phyloP scores from a whole-genome alignment of 30 jellyfish, hydroid and myxozoan genomes.

The Mastigias papua region DNA sequence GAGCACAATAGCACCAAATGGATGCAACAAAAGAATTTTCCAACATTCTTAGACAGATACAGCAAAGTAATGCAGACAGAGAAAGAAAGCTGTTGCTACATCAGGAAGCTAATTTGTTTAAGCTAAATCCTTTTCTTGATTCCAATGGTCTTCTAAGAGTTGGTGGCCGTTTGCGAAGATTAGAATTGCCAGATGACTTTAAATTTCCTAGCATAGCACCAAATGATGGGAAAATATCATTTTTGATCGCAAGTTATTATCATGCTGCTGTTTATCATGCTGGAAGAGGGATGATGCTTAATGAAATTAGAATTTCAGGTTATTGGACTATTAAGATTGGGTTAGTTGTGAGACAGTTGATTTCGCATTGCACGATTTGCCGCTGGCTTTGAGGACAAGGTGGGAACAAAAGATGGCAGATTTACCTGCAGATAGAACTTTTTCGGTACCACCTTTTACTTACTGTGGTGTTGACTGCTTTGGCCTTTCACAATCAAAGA shows the following conservation, averaged over 20 bases:
- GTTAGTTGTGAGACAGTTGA: slow-evolving; percentile 4
- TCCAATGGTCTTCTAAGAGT: neutral
- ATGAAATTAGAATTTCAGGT: slow-evolving; percentile 11
- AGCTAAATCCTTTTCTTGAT: neutral
- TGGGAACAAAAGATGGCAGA: slow-evolving; percentile 51
- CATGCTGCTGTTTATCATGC: slow-evolving; percentile 32
- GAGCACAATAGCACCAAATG: no score
- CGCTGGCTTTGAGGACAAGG: slow-evolving; percentile 21
- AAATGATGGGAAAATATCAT: slow-evolving; percentile 16
- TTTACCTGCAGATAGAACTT: slow-evolving; percentile 42
- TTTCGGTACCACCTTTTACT: slow-evolving; percentile 31
- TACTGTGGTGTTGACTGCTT: slow-evolving; percentile 59
- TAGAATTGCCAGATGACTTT: neutral
- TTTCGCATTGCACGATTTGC: slow-evolving; percentile 29
- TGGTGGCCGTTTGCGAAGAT: neutral
- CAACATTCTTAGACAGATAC: no score
- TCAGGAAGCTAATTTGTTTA: neutral
- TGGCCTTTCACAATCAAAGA: slow-evolving; percentile 45
- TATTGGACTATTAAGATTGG: slow-evolving; percentile 20
- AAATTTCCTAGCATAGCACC: neutral
- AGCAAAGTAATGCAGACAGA: no score
- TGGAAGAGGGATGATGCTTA: slow-evolving; percentile 40
- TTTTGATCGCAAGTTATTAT: slow-evolving; percentile 15
- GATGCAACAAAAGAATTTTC: no score
- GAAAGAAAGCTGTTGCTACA: neutral